A percentile compares a stretch with the other conserved stretches of the same genome.
phyloP scores from a whole-genome alignment of 1,140 invertebrate species.

The Phenacoccus solenopsis region DNA sequence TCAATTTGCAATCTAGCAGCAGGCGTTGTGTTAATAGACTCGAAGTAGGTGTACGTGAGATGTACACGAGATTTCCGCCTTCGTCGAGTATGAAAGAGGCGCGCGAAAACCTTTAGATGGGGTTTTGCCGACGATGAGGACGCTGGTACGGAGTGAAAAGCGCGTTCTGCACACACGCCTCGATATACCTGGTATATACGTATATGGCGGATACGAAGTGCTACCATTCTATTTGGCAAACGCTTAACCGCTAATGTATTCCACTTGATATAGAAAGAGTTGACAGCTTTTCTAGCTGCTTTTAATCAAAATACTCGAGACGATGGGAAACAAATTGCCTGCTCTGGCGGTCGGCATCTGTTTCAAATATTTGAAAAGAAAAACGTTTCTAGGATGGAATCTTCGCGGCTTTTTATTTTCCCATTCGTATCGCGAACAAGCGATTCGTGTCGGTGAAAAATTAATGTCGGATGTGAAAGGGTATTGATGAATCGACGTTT shows the following conservation, averaged over 20 bases:
- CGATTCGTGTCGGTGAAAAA: too few species aligned
- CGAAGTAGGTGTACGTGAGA: too few species aligned
- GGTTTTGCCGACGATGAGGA: too few species aligned
- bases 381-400: not conserved
- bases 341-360: not conserved
- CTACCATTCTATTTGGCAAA: not conserved
- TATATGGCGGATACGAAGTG: too few species aligned
- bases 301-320: slow-evolving; percentile 3
- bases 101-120: too few species aligned
- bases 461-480: too few species aligned
- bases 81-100: too few species aligned
- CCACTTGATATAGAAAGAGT: not conserved
- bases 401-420: not conserved
- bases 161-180: too few species aligned
- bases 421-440: too few species aligned
- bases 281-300: not conserved
- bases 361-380: not conserved
- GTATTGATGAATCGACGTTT: too few species aligned
- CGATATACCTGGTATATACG: not conserved
- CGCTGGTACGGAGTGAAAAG: too few species aligned
- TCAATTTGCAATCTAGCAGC: not conserved
- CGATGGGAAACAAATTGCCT: not conserved
- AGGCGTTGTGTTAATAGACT: not conserved
- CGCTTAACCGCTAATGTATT: slow-evolving; percentile 1
- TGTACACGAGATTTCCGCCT: too few species aligned